phyloP scores from a whole-genome alignment of 2,113 vertebrate species.

The Otus sunia region DNA sequence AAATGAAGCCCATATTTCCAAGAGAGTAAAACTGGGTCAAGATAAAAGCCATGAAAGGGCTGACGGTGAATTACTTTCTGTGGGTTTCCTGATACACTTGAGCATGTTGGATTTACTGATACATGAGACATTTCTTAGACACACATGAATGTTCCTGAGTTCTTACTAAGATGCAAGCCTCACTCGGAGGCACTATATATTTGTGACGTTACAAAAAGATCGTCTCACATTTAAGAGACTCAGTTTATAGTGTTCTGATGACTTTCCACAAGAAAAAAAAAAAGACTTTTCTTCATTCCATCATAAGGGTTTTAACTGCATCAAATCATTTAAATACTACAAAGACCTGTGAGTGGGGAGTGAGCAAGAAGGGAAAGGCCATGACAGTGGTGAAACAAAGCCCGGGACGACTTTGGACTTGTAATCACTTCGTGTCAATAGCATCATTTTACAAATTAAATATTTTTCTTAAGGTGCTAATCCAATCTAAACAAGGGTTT shows the following conservation, averaged over 20 bases:
- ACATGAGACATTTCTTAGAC: neutral
- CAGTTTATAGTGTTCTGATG: neutral
- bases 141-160: neutral
- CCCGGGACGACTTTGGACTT: neutral
- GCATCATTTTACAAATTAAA: conserved; percentile 58
- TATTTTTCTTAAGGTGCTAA: conserved; percentile 59
- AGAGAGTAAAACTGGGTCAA: neutral
- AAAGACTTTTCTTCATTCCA: neutral
- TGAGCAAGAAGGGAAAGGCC: neutral
- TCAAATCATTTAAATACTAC: neutral
- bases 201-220: neutral
- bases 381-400: neutral
- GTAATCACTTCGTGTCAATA: neutral
- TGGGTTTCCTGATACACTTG: neutral
- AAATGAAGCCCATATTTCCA: neutral
- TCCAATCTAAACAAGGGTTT: conserved; percentile 59
- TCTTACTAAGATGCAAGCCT: neutral
- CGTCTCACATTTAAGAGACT: neutral
- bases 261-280: neutral
- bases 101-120: neutral
- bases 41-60: neutral
- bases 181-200: neutral
- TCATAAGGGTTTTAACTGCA: neutral
- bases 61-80: neutral
- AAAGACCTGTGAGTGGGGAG: neutral